These are phyloP conservation scores for Trissoscelio sp. DNA, from an alignment of 2,888 invertebrate species.

Conservation along the genomic window DNA sequence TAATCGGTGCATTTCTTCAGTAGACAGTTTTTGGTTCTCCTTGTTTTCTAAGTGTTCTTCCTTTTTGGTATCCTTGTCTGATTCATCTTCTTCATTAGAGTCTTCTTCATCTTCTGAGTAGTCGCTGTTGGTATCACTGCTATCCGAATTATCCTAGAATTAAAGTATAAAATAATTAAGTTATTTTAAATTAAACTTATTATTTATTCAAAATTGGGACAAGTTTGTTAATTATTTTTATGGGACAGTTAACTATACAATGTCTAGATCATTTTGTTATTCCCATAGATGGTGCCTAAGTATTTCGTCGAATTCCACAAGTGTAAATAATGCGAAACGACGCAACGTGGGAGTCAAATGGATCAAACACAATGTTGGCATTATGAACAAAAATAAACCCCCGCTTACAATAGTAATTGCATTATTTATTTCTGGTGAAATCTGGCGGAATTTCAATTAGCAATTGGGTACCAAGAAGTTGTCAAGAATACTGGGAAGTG, in stretches of 20 bases:
- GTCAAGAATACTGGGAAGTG: slow-evolving; percentile 22
- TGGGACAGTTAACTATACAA: too few relatives aligned
- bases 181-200: too few relatives aligned
- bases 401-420: slow-evolving; percentile 42
- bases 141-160: slow-evolving; percentile 69
- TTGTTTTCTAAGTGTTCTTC: slow-evolving; percentile 80
- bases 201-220: not conserved
- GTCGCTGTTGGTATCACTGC: slow-evolving; percentile 69
- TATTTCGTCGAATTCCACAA: not conserved
- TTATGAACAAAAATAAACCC: slow-evolving; percentile 49
- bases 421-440: slow-evolving; percentile 54
- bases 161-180: not conserved
- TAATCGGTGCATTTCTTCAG: slow-evolving; percentile 81
- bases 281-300: not conserved
- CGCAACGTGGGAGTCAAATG: slow-evolving; percentile 36
- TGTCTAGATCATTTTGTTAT: not conserved
- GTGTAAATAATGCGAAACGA: slow-evolving; percentile 39
- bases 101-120: slow-evolving; percentile 76
- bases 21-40: slow-evolving; percentile 84
- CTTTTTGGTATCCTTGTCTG: slow-evolving; percentile 75
- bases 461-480: slow-evolving; percentile 18
- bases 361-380: slow-evolving; percentile 5
- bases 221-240: too few relatives aligned
- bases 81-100: slow-evolving; percentile 71
- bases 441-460: slow-evolving; percentile 66